Evolutionary conservation across 1,140 invertebrate species (phyloP), one percentile per base, ranked within the genome.

Genomic region (Tetramorium parvispinum): DNA sequence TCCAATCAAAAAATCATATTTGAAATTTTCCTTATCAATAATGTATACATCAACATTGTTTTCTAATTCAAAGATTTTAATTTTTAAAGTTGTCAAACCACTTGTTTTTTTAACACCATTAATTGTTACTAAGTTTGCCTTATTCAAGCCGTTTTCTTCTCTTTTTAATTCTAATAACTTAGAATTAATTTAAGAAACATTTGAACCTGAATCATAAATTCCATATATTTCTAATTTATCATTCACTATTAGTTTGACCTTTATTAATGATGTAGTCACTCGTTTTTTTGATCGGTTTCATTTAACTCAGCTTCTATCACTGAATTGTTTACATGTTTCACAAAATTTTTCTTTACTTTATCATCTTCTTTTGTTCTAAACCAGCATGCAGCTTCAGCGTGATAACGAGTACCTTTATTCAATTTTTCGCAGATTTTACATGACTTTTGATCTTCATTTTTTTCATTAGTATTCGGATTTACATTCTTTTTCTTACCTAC

Each of bases 131-230:
- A 59, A 13, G 4, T 59, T 27, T 27, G 46, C 55, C 61, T 78
- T 66, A 24, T 49, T 75, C 8, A 53, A 59, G 16, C 65, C 24
- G 18, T 63, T 57, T 32, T 24, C 10, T 24, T 24, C 6, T 87
- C 66, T 75, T 37, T 57, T 79, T 85, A 7, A 2, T 85, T 63
- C 73, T 46, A 71, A 7, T 43, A 85, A 51, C 63, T 27, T 90
- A 85, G 77, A 81, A 43, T 82, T 90, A 27, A 85, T 85, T 32
- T 87, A 32, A 18, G 85, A 90, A 7, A 90, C 70, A 37, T 90
- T 90, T 79, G 82, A 76, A 16, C 87, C 89, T 10, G 89, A 88
- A 13, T 88, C 87, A 85, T 90, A 88, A 59, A 85, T 24, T 4
- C 68, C 87, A 40, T 59, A n/a, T 13, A 81, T 81, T 78, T 63